A percentile compares a stretch with the other conserved stretches of the same genome.
Conservation (phyloP, 2,113 vertebrate species). For the Misgurnus anguillicaudatus region DNA sequence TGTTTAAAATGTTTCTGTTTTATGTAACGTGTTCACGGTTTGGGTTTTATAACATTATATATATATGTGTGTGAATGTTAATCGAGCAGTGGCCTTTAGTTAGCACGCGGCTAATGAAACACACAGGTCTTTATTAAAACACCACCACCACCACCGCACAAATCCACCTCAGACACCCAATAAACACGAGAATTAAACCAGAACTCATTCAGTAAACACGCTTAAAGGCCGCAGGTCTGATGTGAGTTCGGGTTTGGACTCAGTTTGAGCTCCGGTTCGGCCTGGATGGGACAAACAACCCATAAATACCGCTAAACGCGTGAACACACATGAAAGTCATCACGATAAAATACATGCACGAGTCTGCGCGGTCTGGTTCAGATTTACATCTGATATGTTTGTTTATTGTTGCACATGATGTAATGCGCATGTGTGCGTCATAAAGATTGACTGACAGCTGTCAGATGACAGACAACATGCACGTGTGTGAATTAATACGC, state of each 20-base stretch:
- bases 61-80: neutral
- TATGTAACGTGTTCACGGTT: neutral
- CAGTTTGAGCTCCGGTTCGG: neutral
- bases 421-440: neutral
- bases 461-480: neutral
- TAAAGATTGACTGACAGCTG: neutral
- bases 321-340: neutral
- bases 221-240: neutral
- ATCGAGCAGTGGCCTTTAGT: neutral
- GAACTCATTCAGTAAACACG: neutral
- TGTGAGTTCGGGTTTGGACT: neutral
- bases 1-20: neutral
- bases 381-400: neutral
- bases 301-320: neutral
- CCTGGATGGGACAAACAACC: neutral
- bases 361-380: neutral
- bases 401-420: neutral
- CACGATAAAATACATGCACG: neutral
- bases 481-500: conserved; percentile 54
- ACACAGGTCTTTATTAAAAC: conserved; percentile 5
- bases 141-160: neutral
- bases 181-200: too few species aligned
- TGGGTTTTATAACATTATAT: neutral
- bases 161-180: neutral
- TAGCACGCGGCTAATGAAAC: conserved; percentile 15